Percentiles rank a stretch among this genome's conserved stretches.
These are phyloP conservation scores for Drosophila heteroneura DNA, from an alignment of 2,888 invertebrate species.

Conservation along the genomic window DNA sequence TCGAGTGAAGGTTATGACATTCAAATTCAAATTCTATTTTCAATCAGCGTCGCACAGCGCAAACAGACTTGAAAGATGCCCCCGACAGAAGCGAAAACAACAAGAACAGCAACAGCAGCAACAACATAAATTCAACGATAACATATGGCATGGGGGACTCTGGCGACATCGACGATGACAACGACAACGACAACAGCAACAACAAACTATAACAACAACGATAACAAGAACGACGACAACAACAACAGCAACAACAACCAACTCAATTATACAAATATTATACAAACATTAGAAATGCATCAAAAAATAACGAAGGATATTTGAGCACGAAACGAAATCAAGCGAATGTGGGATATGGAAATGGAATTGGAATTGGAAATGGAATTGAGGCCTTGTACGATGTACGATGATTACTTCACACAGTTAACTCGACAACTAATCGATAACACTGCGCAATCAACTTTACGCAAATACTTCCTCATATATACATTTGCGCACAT, in stretches of 20 bases:
- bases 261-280: conserved; percentile 78
- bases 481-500: conserved; percentile 18
- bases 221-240: background rate
- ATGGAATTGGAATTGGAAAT: conserved; percentile 5
- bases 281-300: conserved; percentile 77
- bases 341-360: conserved; percentile 29
- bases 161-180: conserved; percentile 63
- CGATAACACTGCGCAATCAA: conserved; percentile 56
- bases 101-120: conserved; percentile 20
- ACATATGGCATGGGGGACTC: conserved; percentile 44
- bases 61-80: conserved; percentile 62
- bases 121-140: conserved; percentile 32
- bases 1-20: conserved; percentile 70
- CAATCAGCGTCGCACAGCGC: conserved; percentile 57
- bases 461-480: conserved; percentile 8
- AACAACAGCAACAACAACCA: conserved; percentile 35
- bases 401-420: conserved; percentile 36
- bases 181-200: conserved; percentile 14
- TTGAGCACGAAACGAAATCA: conserved; percentile 60
- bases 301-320: conserved; percentile 76
- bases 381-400: conserved; percentile 21
- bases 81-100: conserved; percentile 18
- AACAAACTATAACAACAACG: background rate
- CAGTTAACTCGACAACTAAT: conserved; percentile 18
- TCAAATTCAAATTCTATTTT: conserved; percentile 71